Percentiles rank a stretch among this genome's conserved stretches.
These are phyloP conservation scores for Hemiscyllium ocellatum DNA, from an alignment of 2,113 vertebrate species.

Conservation along the genomic window DNA sequence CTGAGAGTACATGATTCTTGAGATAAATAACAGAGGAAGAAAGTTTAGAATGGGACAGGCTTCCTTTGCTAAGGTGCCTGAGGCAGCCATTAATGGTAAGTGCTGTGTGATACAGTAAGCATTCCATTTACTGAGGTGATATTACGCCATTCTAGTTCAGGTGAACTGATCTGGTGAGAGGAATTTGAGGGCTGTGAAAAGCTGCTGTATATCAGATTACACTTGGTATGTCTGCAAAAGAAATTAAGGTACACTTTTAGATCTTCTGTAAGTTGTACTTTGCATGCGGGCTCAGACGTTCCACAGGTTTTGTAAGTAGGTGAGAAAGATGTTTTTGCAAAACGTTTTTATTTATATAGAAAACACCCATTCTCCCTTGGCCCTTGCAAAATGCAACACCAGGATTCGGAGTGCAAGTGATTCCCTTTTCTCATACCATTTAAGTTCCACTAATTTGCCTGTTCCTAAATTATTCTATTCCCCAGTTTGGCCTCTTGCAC, in stretches of 20 bases:
- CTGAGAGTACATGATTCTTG: neutral
- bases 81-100: slow-evolving; percentile 12
- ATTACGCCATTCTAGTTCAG: slow-evolving; percentile 6
- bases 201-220: slow-evolving; percentile 25
- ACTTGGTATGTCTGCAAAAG: neutral
- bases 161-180: slow-evolving; percentile 44
- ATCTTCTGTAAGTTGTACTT: neutral
- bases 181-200: neutral
- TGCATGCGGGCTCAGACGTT: neutral
- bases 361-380: neutral
- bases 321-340: neutral
- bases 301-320: neutral
- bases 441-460: neutral
- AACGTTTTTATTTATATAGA: neutral
- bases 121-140: neutral
- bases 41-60: slow-evolving; percentile 22
- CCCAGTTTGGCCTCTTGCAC: neutral
- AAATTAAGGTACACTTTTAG: neutral
- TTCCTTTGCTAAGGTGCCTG: slow-evolving; percentile 25
- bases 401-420: neutral
- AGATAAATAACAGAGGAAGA: neutral
- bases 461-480: neutral
- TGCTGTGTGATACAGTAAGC: neutral
- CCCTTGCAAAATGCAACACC: neutral
- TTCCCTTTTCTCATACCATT: neutral